Evolutionary conservation across 2,797 vertebrate genomes (phyloP), one percentile per base, ranked within the genome.

Genomic region (Melanotaenia parkinsoni): DNA sequence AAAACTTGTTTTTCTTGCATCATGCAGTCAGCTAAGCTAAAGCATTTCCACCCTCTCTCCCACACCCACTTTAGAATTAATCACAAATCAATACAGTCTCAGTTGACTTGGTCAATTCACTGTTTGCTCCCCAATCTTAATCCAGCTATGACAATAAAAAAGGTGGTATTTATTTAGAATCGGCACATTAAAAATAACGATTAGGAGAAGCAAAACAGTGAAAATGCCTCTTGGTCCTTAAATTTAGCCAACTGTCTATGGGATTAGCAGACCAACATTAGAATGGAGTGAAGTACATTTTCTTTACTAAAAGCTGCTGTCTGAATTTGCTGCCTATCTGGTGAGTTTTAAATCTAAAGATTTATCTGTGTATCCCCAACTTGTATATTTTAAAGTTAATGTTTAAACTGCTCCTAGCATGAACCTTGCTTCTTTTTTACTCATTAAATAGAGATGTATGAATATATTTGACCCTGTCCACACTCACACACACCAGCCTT

Each of bases 31-130:
- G 58, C 62, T 62, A 20, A 70, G 71, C 59, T 76, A 47, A 50
- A 67, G 60, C 35, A 38, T 30, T 59, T 67, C 72, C 67, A 65
- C 70, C 68, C 40, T 56, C 28, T 68, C 70, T 69, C 65, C 14
- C 57, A 79, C 62, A 56, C 62, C 79, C 75, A 80, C 78, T 12
- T 0, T 58, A 64, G 74, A 83, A 70, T 81, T 57, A 79, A 67
- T 83, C 60, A 63, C 4, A 57, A 72, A 72, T 83, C 81, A 65
- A 77, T 85, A 66, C 0, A 0, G 38, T 60, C n/a, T 67, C 8
- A 76, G 77, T 62, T 62, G 70, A 20, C 45, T 43, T 56, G 22
- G 47, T 67, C 35, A 58, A 56, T 57, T 33, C n/a, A 56, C 53
- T 28, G 35, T 43, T 58, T 24, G 35, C 38, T 32, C 24, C 7